phyloP scores from a whole-genome alignment of 2,888 invertebrate species.

The Melangyna quadrimaculata region DNA sequence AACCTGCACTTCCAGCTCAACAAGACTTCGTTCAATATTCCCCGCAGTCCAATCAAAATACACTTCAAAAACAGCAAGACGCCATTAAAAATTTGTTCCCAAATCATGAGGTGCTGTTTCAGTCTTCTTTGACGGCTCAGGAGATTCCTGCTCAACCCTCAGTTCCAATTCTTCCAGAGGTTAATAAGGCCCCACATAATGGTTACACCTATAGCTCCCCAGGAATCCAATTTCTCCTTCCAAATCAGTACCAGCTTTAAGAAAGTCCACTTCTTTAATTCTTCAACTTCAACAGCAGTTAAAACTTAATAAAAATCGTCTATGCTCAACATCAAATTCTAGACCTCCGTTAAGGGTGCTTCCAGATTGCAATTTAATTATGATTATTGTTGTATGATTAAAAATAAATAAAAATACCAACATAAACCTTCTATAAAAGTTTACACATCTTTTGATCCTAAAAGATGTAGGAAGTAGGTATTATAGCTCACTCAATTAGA shows the following conservation, averaged over 20 bases:
- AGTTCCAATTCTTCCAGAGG: not conserved
- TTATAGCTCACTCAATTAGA: constrained; percentile 62
- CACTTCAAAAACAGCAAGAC: not conserved
- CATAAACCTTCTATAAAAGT: not conserved
- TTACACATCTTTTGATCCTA: not conserved
- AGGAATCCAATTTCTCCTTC: not conserved
- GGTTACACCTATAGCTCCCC: not conserved
- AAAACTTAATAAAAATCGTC: not conserved
- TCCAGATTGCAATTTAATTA: constrained; percentile 43
- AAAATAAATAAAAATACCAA: constrained; percentile 9
- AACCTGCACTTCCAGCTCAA: not conserved
- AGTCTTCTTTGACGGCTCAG: not conserved
- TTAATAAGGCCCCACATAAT: not conserved
- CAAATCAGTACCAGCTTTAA: not conserved
- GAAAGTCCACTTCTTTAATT: too few relatives aligned
- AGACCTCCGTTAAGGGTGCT: not conserved
- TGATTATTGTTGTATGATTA: constrained; percentile 38
- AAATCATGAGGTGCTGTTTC: not conserved
- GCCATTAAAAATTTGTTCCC: not conserved
- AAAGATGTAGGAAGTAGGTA: constrained; percentile 3
- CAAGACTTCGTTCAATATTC: not conserved
- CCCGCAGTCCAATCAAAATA: too few relatives aligned
- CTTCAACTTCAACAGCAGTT: not conserved
- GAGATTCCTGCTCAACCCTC: not conserved
- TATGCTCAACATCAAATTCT: not conserved